Base-by-base conservation (phyloP, 2,888 invertebrate genomes). In the Lottia scabra region DNA sequence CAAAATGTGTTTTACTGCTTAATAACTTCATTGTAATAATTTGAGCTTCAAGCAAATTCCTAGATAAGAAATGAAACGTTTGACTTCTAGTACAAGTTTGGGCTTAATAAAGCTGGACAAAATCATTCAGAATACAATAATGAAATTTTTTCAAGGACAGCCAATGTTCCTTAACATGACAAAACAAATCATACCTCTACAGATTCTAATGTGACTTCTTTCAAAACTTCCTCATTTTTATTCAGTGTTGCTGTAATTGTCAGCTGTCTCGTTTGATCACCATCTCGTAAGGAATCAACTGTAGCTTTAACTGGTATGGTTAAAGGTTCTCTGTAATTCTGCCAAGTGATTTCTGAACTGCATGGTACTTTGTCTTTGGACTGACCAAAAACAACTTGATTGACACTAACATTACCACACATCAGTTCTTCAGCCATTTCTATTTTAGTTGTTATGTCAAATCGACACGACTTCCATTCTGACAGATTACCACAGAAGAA, bases 281-380 rank as follows among this genome's bases (percentile, higher is more conserved):
- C 70, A 71, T 84, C 83, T 44, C 73, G 77, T 44, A 82, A 63
- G 13, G 72, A 72, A 70, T 84, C 83, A n/a, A 79, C 71, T 0
- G 81, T 75, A 8, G 81, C 83, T 46, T 75, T 73, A 64, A 84
- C 68, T 0, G 80, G 77, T 65, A 83, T 80, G 63, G 45, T 64
- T 8, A 82, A 26, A 0, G 44, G 64, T 0, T 65, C 27, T 19
- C 62, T 64, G 23, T 56, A 56, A 13, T 56, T 56, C 56, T 56
- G 19, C 23, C 23, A 56, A 19, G 56, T 56, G 13, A 56, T 23
- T 23, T 13, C 23, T 15, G 23, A 10, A 56, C 19, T 12, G 23
- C 56, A 56, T 19, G 56, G 56, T 13, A 19, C 12, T 19, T 65
- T 65, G 2, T 16, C 62, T 15, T 43, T 4, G 16, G 56, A 45